Conservation (phyloP, 2,888 invertebrate genomes). For the Bombyx huttoni region DNA sequence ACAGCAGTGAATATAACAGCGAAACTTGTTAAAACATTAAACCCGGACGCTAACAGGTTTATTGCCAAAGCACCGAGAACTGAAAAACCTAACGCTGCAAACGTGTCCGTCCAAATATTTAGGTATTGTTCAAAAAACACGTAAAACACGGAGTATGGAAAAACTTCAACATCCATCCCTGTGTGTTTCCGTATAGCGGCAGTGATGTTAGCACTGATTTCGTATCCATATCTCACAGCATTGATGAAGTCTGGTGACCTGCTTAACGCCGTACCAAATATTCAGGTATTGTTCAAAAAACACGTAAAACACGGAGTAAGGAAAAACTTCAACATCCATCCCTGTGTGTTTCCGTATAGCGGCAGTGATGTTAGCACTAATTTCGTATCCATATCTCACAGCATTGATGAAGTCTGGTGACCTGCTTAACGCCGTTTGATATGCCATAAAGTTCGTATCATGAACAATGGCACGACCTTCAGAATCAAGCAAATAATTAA, state of each 20-base stretch:
- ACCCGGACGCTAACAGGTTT: constrained; percentile 77
- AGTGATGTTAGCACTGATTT: constrained; percentile 83
- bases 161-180: constrained; percentile 77
- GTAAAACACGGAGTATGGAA: constrained; percentile 94
- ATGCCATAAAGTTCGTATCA: constrained; percentile 92
- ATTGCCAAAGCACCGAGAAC: constrained; percentile 80
- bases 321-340: constrained; percentile 81
- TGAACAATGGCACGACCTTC: constrained; percentile 69
- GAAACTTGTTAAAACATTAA: constrained; percentile 84
- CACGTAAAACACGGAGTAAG: constrained; percentile 95
- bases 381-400: constrained; percentile 79
- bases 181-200: constrained; percentile 64
- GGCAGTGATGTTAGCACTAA: constrained; percentile 82
- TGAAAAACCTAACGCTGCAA: constrained; percentile 77
- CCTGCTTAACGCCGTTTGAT: constrained; percentile 84
- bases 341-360: constrained; percentile 65
- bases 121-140: constrained; percentile 97
- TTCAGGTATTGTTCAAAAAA: constrained; percentile 96
- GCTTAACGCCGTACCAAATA: constrained; percentile 85
- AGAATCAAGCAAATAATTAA: constrained; percentile 75
- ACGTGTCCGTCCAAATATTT: constrained; percentile 84
- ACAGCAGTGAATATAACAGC: constrained; percentile 81
- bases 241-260: constrained; percentile 87
- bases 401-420: constrained; percentile 89
- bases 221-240: constrained; percentile 82